Evolutionary conservation across 2,113 vertebrate species (phyloP).

Genomic region (Falco punctatus): DNA sequence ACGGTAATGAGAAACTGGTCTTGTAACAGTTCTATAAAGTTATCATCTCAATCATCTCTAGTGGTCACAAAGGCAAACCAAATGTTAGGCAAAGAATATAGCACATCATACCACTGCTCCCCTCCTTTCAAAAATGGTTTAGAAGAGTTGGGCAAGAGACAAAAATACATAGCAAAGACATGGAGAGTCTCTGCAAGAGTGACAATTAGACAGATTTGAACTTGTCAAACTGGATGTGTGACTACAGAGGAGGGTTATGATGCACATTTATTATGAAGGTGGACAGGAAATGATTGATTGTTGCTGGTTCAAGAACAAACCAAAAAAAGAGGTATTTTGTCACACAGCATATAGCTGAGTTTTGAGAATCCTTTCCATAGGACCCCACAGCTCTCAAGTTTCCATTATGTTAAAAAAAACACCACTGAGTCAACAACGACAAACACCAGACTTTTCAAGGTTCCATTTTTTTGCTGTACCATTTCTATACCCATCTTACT

Average conservation of each 20-base stretch:
- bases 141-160: neutral
- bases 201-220: conserved; percentile 9
- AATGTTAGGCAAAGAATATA: neutral
- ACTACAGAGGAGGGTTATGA: neutral
- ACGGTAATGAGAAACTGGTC: neutral
- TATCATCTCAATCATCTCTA: neutral
- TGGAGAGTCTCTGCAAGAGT: neutral
- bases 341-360: neutral
- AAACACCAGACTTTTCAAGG: neutral
- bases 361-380: neutral
- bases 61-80: neutral
- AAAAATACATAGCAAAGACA: neutral
- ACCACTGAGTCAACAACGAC: neutral
- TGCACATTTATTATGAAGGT: neutral
- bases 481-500: neutral
- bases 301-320: neutral
- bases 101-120: neutral
- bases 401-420: neutral
- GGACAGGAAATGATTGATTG: neutral
- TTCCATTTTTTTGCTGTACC: neutral
- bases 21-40: neutral
- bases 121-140: neutral
- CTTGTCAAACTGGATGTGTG: conserved; percentile 7
- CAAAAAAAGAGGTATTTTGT: neutral
- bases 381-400: neutral